These are phyloP conservation scores for Paradisaea rubra DNA, from an alignment of 2,113 vertebrate species.

Conservation along the genomic window DNA sequence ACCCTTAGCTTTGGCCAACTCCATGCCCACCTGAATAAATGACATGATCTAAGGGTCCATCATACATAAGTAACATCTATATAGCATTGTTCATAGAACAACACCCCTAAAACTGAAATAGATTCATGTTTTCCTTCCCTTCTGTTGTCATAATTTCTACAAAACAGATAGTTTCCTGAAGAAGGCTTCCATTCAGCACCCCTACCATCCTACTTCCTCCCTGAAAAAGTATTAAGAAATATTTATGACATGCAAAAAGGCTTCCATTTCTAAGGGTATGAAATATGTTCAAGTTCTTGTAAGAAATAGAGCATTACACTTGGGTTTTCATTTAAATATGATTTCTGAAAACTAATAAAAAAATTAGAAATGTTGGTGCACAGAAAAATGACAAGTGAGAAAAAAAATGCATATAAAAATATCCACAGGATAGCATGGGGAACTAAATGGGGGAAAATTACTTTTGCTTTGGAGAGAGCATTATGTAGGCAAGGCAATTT, in stretches of 20 bases:
- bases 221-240: background rate
- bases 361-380: slow-evolving; percentile 36
- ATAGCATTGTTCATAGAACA: background rate
- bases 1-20: background rate
- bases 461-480: slow-evolving; percentile 24
- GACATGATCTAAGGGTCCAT: background rate
- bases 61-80: background rate
- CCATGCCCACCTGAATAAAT: background rate
- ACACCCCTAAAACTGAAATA: background rate
- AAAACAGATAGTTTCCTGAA: background rate
- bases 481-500: slow-evolving; percentile 58
- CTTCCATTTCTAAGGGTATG: background rate
- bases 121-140: background rate
- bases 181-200: background rate
- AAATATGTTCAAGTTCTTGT: background rate
- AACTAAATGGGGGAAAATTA: slow-evolving; percentile 54
- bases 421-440: slow-evolving; percentile 12
- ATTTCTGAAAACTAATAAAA: slow-evolving; percentile 42
- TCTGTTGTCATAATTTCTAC: background rate
- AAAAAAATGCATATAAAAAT: slow-evolving; percentile 16
- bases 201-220: background rate
- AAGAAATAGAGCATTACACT: slow-evolving; percentile 12
- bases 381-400: slow-evolving; percentile 21
- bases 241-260: background rate
- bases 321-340: slow-evolving; percentile 24